Evolutionary conservation across 2,797 vertebrate genomes (phyloP).

Genomic region (Enteromius afrohamiltoni): DNA sequence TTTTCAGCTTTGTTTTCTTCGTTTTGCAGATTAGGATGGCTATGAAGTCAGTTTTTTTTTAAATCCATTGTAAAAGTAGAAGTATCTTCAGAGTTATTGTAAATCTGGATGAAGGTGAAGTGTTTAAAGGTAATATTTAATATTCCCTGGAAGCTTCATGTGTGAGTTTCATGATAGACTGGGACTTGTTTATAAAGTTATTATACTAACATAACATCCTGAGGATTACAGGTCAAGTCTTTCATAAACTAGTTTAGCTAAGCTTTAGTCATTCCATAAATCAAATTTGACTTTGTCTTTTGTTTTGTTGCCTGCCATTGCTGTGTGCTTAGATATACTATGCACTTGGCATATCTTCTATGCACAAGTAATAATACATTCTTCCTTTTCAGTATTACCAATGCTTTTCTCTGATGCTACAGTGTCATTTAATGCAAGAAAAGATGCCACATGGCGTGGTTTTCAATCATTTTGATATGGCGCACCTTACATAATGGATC

Average conservation of each 20-base stretch:
- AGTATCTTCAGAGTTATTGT: neutral
- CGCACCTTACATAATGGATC: neutral
- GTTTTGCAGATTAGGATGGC: neutral
- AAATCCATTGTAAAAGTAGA: slow-evolving; percentile 10
- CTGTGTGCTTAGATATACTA: slow-evolving; percentile 8
- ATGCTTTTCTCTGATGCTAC: slow-evolving; percentile 17
- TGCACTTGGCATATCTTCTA: slow-evolving; percentile 10
- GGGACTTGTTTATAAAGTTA: neutral
- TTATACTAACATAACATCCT: slow-evolving; percentile 25
- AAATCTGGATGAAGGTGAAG: slow-evolving; percentile 9
- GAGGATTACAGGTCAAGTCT: neutral
- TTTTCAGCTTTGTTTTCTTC: slow-evolving; percentile 7
- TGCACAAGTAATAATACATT: neutral
- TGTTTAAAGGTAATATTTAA: neutral
- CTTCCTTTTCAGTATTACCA: slow-evolving; percentile 6
- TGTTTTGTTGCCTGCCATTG: neutral
- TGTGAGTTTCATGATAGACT: neutral
- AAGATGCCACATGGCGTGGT: slow-evolving; percentile 4
- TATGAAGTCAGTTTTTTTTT: neutral
- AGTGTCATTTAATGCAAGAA: slow-evolving; percentile 21
- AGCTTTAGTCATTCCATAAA: slow-evolving; percentile 12
- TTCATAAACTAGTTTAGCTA: slow-evolving; percentile 17
- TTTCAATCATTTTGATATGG: slow-evolving; percentile 2
- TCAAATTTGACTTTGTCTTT: neutral
- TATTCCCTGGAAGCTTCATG: neutral